Evolutionary conservation across 2,797 vertebrate genomes (phyloP).

Genomic region (Coregonus sp.): DNA sequence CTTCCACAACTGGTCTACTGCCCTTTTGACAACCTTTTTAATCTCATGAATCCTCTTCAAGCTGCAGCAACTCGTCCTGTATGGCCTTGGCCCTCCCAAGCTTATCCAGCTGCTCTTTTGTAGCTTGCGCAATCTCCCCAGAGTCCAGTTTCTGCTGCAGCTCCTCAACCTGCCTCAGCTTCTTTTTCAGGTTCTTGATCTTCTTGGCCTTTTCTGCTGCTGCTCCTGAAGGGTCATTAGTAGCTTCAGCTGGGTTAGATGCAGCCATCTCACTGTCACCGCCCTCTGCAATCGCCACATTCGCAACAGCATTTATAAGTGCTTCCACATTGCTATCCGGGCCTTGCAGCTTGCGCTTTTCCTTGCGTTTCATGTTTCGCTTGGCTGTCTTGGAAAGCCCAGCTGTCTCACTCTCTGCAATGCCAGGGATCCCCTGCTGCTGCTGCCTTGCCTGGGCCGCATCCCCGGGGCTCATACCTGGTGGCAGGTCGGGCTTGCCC

Average conservation of each 20-base stretch:
- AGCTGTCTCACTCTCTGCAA: constrained; percentile 63
- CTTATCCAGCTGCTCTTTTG: constrained; percentile 90
- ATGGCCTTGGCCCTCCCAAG: constrained; percentile 77
- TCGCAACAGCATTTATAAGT: constrained; percentile 76
- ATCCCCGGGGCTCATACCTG: constrained; percentile 79
- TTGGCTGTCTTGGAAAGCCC: constrained; percentile 88
- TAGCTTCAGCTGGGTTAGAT: constrained; percentile 29
- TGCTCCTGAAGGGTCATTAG: constrained; percentile 35
- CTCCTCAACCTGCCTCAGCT: constrained; percentile 91
- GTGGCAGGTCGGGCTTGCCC: constrained; percentile 91
- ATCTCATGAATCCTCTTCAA: constrained; percentile 81
- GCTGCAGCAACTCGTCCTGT: constrained; percentile 81
- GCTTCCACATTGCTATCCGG: constrained; percentile 66
- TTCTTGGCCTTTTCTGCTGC: constrained; percentile 81
- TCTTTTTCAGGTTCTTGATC: constrained; percentile 91
- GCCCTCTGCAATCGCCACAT: constrained; percentile 61
- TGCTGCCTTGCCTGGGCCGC: constrained; percentile 43
- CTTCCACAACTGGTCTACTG: constrained; percentile 25
- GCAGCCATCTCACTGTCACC: constrained; percentile 7
- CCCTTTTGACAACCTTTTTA: constrained; percentile 21
- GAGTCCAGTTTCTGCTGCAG: constrained; percentile 87
- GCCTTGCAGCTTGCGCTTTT: constrained; percentile 87
- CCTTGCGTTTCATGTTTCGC: constrained; percentile 93
- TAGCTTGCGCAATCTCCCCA: constrained; percentile 84
- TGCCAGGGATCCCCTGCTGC: constrained; percentile 62